Conservation (phyloP, 2,888 invertebrate genomes). For the Rugalucina vietnamica region DNA sequence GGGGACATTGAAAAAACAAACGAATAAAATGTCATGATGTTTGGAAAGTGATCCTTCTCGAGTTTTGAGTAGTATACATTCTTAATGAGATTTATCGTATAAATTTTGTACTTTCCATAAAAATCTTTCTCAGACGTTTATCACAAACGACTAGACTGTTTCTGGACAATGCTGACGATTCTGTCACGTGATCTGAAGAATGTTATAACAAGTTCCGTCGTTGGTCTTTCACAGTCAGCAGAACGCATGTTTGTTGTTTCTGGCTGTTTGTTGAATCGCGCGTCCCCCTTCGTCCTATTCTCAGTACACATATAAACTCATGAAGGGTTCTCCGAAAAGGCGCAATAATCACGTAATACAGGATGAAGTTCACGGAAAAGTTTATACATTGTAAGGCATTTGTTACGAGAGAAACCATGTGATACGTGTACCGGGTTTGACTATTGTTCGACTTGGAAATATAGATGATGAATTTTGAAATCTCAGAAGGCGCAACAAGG, state of each 20-base stretch:
- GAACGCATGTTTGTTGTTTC: slow-evolving; percentile 68
- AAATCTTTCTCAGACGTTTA: too few species aligned
- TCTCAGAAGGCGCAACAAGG: slow-evolving; percentile 78
- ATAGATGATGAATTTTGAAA: slow-evolving; percentile 71
- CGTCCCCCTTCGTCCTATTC: slow-evolving; percentile 46
- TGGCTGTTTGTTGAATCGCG: slow-evolving; percentile 65
- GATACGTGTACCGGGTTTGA: slow-evolving; percentile 58
- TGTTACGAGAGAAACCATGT: slow-evolving; percentile 84
- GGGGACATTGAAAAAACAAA: too few species aligned
- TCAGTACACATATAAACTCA: slow-evolving; percentile 68
- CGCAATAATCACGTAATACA: slow-evolving; percentile 91
- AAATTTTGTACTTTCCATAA: too few species aligned
- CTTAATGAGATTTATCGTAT: too few species aligned
- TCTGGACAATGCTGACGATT: too few species aligned
- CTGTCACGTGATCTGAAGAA: too few species aligned
- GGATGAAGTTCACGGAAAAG: slow-evolving; percentile 91
- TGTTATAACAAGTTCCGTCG: slow-evolving; percentile 46
- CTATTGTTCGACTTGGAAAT: slow-evolving; percentile 52
- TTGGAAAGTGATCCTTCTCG: too few species aligned
- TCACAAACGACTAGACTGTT: too few species aligned
- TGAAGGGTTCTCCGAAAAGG: slow-evolving; percentile 89
- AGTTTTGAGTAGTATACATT: too few species aligned
- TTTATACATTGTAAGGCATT: slow-evolving; percentile 90
- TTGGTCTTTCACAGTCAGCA: slow-evolving; percentile 64
- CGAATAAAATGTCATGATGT: too few species aligned